Evolutionary conservation across 2,797 vertebrate genomes (phyloP).

Genomic region (Pseudocheirus occidentalis): DNA sequence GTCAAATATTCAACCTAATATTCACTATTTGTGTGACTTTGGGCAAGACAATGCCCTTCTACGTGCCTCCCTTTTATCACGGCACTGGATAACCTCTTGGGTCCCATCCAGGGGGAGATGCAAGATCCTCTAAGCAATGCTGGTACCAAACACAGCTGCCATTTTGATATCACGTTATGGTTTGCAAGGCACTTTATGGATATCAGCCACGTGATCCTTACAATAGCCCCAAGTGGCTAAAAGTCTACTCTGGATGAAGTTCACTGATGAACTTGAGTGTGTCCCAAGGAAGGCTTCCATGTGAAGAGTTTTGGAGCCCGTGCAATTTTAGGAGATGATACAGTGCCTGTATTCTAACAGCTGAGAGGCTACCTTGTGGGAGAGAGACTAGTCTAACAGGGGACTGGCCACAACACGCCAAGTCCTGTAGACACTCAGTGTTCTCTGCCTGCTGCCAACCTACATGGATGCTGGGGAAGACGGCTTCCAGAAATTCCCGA

Average conservation of each 20-base stretch:
- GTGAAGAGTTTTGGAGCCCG: not conserved
- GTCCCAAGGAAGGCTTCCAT: not conserved
- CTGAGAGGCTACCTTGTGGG: not conserved
- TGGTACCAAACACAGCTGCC: not conserved
- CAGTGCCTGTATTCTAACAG: not conserved
- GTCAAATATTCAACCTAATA: not conserved
- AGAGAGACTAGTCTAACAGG: not conserved
- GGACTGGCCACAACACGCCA: not conserved
- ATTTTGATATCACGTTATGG: not conserved
- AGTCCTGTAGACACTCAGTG: not conserved
- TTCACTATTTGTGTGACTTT: not conserved
- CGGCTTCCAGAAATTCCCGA: not conserved
- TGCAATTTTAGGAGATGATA: not conserved
- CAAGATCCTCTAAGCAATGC: not conserved
- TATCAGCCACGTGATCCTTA: not conserved
- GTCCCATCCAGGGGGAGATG: not conserved
- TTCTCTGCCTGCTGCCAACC: not conserved
- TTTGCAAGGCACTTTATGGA: not conserved
- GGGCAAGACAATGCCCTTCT: not conserved
- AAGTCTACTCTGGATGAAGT: not conserved
- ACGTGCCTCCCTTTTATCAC: not conserved
- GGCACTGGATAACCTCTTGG: not conserved
- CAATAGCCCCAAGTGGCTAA: not conserved
- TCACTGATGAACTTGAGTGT: not conserved
- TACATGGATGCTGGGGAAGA: not conserved